Percentiles rank a stretch among this genome's conserved stretches.
These are phyloP conservation scores for Albula goreensis DNA, from an alignment of 2,113 vertebrate species.

Conservation along the genomic window DNA sequence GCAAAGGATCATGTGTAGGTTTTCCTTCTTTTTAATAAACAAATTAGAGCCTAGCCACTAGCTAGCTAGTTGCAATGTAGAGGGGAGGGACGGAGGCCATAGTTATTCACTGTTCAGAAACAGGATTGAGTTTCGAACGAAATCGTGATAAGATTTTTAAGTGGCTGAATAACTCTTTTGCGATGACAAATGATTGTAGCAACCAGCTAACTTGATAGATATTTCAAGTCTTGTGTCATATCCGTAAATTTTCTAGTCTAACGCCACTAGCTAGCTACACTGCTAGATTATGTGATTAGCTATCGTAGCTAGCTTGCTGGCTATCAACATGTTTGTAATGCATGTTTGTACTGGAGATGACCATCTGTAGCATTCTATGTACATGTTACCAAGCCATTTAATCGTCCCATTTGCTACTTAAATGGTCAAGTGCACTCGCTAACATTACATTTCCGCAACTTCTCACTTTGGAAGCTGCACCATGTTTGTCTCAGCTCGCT, in stretches of 20 bases:
- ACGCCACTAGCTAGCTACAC: not conserved
- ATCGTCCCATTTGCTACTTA: not conserved
- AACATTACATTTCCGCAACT: not conserved
- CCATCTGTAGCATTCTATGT: not conserved
- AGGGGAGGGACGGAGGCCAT: slow-evolving; percentile 33
- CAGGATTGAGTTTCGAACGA: slow-evolving; percentile 22
- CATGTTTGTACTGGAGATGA: not conserved
- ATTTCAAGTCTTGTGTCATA: not conserved
- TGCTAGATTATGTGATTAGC: not conserved
- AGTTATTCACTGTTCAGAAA: slow-evolving; percentile 29
- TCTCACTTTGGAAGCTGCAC: not conserved
- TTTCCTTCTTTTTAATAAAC: slow-evolving; percentile 22
- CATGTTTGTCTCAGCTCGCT: not conserved
- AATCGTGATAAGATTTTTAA: slow-evolving; percentile 6
- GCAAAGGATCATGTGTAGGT: not conserved
- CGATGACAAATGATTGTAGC: not conserved
- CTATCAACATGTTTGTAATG: not conserved
- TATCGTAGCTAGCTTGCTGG: not conserved
- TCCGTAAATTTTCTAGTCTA: not conserved
- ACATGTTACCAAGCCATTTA: not conserved
- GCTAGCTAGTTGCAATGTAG: slow-evolving; percentile 19
- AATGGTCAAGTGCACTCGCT: not conserved
- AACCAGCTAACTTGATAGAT: not conserved
- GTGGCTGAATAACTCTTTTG: slow-evolving; percentile 4
- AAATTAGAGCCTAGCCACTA: slow-evolving; percentile 6